Evolutionary conservation across 2,888 invertebrate species (phyloP).

Genomic region (Notodonta dromedarius): DNA sequence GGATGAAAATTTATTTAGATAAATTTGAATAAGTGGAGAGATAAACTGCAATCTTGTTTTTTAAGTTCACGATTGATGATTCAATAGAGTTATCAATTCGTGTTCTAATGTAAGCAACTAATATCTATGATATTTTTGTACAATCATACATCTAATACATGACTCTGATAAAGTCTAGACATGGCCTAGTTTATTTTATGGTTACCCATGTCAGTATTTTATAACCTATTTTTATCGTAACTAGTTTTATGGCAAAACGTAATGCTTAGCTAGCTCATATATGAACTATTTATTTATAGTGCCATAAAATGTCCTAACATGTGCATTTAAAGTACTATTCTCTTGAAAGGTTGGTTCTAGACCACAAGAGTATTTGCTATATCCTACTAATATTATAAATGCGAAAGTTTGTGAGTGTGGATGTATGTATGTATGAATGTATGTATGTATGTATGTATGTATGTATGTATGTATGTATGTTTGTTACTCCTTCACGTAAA

Average conservation of each 20-base stretch:
- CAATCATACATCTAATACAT: too few relatives aligned
- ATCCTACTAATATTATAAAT: too few relatives aligned
- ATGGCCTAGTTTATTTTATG: not conserved
- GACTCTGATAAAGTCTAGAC: not conserved
- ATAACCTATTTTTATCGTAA: not conserved
- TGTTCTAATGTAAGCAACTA: not conserved
- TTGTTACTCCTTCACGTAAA: too few relatives aligned
- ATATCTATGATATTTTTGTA: not conserved
- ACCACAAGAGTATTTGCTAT: not conserved
- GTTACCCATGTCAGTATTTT: not conserved
- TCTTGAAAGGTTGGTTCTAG: not conserved
- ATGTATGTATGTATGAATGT: too few relatives aligned
- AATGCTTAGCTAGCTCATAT: conserved; percentile 7
- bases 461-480: too few relatives aligned
- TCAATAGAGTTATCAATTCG: not conserved
- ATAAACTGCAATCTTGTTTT: not conserved
- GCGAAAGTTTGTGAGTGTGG: too few relatives aligned
- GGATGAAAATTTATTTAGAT: not conserved
- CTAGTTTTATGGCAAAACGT: not conserved
- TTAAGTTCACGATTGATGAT: not conserved
- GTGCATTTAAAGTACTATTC: not conserved
- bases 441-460: too few relatives aligned
- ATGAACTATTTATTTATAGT: conserved; percentile 24
- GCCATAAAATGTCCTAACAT: conserved; percentile 26
- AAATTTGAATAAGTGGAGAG: not conserved